A percentile compares a stretch with the other conserved stretches of the same genome.
phyloP scores from a whole-genome alignment of 1,140 invertebrate genomes.

The Oscheius sp. region DNA sequence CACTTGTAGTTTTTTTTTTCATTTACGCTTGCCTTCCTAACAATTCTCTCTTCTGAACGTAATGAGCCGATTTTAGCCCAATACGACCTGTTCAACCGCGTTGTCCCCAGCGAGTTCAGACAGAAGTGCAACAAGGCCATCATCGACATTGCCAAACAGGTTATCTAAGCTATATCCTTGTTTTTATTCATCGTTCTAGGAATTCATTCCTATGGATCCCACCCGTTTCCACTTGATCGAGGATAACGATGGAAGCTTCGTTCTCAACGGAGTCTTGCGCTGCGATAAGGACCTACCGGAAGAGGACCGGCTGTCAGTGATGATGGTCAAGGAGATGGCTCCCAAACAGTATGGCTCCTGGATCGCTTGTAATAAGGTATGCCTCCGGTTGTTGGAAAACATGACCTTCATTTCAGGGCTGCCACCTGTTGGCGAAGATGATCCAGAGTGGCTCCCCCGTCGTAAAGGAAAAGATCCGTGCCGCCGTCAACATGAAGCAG shows the following conservation, averaged over 20 bases:
- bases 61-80: conserved; percentile 27
- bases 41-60: too few relatives aligned
- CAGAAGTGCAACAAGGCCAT: conserved; percentile 30
- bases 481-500: conserved; percentile 15
- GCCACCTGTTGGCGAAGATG: conserved; percentile 32
- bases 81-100: conserved; percentile 37
- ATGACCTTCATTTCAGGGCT: conserved; percentile 20
- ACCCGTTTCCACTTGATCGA: conserved; percentile 38
- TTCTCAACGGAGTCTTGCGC: conserved; percentile 16
- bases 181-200: too few relatives aligned
- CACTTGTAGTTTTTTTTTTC: conserved; percentile 29
- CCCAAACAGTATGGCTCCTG: conserved; percentile 27
- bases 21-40: too few relatives aligned
- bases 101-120: conserved; percentile 15
- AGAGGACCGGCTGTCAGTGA: conserved; percentile 19
- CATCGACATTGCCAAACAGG: conserved; percentile 27
- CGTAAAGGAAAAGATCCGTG: conserved; percentile 15
- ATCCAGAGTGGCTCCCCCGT: conserved; percentile 11
- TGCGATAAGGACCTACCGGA: conserved; percentile 26
- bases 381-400: conserved; percentile 17
- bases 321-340: conserved; percentile 11
- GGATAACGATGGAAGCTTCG: conserved; percentile 24
- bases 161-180: neutral
- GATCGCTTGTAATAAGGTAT: conserved; percentile 34
- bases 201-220: conserved; percentile 40